phyloP scores from a whole-genome alignment of 2,797 vertebrate species.

The Heterohyrax brucei region DNA sequence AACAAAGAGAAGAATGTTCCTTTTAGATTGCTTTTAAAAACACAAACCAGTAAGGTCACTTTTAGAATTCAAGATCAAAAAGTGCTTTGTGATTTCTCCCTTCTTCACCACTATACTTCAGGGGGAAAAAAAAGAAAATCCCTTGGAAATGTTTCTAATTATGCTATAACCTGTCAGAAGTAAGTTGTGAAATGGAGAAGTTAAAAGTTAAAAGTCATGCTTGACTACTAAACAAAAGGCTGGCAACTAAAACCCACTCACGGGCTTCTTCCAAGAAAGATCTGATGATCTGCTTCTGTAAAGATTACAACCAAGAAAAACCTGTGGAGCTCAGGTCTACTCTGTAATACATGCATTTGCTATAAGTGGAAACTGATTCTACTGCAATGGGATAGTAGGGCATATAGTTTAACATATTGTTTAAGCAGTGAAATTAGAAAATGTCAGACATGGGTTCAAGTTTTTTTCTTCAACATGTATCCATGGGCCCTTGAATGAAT shows the following conservation, averaged over 20 bases:
- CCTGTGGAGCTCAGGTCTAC: no score
- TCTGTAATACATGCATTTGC: no score
- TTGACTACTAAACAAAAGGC: background rate
- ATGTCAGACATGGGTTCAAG: background rate
- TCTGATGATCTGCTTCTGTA: background rate
- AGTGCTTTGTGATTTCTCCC: background rate
- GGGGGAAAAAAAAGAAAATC: background rate
- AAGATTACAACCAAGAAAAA: no score
- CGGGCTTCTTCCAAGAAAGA: background rate
- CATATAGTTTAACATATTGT: background rate
- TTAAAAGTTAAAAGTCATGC: background rate
- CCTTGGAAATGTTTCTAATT: conserved; percentile 23
- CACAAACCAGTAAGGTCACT: background rate
- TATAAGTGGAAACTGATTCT: no score
- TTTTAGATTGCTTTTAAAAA: background rate
- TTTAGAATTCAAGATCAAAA: background rate
- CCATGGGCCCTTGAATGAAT: background rate
- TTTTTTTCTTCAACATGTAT: background rate
- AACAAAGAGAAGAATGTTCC: background rate
- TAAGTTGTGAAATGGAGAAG: background rate
- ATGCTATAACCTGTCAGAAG: conserved; percentile 12
- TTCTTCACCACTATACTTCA: background rate
- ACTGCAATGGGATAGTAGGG: background rate
- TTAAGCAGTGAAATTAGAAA: conserved; percentile 34
- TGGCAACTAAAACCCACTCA: background rate